Evolutionary conservation across 1,140 invertebrate species (phyloP).

Genomic region (Holcopasites calliopsidis): DNA sequence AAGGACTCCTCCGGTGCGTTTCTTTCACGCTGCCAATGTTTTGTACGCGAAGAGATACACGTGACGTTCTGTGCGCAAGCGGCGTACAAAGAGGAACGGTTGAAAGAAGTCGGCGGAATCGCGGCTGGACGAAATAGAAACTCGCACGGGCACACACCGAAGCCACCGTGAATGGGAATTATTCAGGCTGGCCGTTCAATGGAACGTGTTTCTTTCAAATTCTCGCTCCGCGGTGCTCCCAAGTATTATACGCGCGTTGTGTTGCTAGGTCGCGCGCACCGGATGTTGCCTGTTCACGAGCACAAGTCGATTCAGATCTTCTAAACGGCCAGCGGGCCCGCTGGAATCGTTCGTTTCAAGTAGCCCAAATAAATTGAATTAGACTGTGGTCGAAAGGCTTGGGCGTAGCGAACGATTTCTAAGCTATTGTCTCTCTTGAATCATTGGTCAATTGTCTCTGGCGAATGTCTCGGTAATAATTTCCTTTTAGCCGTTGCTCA

Average conservation of each 20-base stretch:
- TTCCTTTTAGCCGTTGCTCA: no score
- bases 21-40: neutral
- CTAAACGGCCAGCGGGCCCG: conserved; percentile 5
- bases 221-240: conserved; percentile 1
- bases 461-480: no score
- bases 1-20: neutral
- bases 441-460: no score
- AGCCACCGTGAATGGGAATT: conserved; percentile 51
- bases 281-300: conserved; percentile 23
- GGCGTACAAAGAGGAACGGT: conserved; percentile 22
- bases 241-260: conserved; percentile 6
- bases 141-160: conserved; percentile 28
- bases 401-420: no score
- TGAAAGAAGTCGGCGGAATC: conserved; percentile 38
- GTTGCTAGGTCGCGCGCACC: conserved; percentile 47
- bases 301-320: conserved; percentile 19
- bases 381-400: no score
- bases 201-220: conserved; percentile 60
- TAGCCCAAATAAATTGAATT: neutral
- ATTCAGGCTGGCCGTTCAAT: conserved; percentile 53
- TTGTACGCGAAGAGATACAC: neutral
- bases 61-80: neutral
- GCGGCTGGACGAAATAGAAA: conserved; percentile 49
- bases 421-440: no score
- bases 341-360: conserved; percentile 37